A percentile compares a stretch with the other conserved stretches of the same genome.
Conservation (phyloP, 2,888 invertebrate species). For the Scotopteryx bipunctaria region DNA sequence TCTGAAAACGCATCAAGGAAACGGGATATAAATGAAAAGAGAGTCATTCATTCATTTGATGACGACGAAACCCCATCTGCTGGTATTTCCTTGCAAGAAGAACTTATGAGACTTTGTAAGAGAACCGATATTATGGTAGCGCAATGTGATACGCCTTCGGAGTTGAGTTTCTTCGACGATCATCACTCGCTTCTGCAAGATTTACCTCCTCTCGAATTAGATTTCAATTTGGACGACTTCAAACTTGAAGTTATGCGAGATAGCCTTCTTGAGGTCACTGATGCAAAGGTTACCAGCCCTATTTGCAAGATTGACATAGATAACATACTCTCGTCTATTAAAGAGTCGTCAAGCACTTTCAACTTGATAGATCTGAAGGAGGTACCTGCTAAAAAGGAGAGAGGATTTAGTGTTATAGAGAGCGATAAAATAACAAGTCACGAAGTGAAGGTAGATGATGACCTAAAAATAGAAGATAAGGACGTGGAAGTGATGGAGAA, state of each 20-base stretch:
- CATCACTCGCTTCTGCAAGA: slow-evolving; percentile 68
- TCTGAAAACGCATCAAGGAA: slow-evolving; percentile 32
- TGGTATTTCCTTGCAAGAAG: slow-evolving; percentile 66
- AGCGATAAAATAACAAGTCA: slow-evolving; percentile 70
- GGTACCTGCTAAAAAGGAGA: slow-evolving; percentile 65
- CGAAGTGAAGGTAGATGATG: slow-evolving; percentile 69
- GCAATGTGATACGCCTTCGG: slow-evolving; percentile 72
- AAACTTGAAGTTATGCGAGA: slow-evolving; percentile 76
- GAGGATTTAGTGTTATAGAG: slow-evolving; percentile 71
- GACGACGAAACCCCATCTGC: slow-evolving; percentile 48
- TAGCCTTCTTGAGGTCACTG: slow-evolving; percentile 67
- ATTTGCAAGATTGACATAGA: slow-evolving; percentile 78
- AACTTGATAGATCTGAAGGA: slow-evolving; percentile 74
- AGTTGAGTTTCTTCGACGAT: slow-evolving; percentile 75
- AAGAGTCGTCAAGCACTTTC: slow-evolving; percentile 69
- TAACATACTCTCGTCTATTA: slow-evolving; percentile 71
- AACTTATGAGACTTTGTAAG: slow-evolving; percentile 71
- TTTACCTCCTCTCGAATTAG: slow-evolving; percentile 68
- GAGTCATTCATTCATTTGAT: slow-evolving; percentile 18
- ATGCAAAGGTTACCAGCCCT: slow-evolving; percentile 64
- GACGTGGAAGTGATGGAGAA: slow-evolving; percentile 74
- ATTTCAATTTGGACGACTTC: slow-evolving; percentile 73
- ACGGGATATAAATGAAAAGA: slow-evolving; percentile 23
- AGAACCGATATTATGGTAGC: slow-evolving; percentile 78
- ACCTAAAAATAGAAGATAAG: slow-evolving; percentile 53